phyloP scores from a whole-genome alignment of 2,888 invertebrate species.

The Anoplius nigerrimus region DNA sequence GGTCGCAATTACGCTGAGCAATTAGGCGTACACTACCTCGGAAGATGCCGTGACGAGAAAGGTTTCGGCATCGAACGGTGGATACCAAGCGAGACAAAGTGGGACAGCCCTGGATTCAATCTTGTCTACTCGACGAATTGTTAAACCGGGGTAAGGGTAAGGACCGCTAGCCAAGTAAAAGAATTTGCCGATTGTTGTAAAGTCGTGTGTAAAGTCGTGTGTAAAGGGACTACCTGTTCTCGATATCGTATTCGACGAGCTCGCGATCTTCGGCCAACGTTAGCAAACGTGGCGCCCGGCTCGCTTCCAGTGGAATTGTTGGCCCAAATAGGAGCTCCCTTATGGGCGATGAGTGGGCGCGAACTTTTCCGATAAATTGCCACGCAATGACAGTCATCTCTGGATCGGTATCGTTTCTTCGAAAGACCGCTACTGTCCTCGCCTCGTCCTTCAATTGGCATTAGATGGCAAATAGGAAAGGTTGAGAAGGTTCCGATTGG shows the following conservation, averaged over 20 bases:
- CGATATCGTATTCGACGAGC: slow-evolving; percentile 79
- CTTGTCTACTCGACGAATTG: slow-evolving; percentile 74
- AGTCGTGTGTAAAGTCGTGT: background rate
- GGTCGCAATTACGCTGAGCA: background rate
- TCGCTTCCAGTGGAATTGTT: slow-evolving; percentile 58
- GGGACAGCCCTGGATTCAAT: slow-evolving; percentile 82
- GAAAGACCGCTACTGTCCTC: slow-evolving; percentile 76
- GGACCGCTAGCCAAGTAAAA: slow-evolving; percentile 49
- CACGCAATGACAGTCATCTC: slow-evolving; percentile 74
- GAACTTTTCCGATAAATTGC: slow-evolving; percentile 79
- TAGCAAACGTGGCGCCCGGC: slow-evolving; percentile 76
- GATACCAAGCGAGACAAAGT: slow-evolving; percentile 76
- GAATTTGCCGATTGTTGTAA: no score
- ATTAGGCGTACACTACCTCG: slow-evolving; percentile 75
- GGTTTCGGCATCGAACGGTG: slow-evolving; percentile 72
- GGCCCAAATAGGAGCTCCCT: slow-evolving; percentile 78
- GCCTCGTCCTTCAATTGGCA: slow-evolving; percentile 75
- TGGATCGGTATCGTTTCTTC: slow-evolving; percentile 63
- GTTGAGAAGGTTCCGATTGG: background rate
- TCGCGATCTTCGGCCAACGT: slow-evolving; percentile 79
- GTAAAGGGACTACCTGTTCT: slow-evolving; percentile 68
- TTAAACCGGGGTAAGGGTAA: slow-evolving; percentile 64
- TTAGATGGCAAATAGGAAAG: background rate
- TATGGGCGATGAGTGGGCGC: slow-evolving; percentile 79
- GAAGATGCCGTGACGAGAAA: slow-evolving; percentile 80